These are phyloP conservation scores for Torymus texanus DNA, from an alignment of 2,888 invertebrate genomes.

Conservation along the genomic window DNA sequence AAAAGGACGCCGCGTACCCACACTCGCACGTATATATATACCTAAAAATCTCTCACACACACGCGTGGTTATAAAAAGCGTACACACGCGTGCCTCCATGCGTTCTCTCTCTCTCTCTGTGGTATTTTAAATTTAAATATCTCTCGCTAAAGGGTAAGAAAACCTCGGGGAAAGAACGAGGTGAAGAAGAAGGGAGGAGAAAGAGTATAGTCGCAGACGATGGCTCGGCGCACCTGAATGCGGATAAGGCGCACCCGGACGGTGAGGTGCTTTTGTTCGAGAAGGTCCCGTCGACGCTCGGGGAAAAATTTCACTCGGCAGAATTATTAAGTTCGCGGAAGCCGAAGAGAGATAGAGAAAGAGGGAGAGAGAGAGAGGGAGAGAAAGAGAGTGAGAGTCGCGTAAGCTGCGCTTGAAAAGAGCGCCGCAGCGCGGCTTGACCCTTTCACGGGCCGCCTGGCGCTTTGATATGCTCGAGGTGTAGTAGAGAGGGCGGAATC, in stretches of 20 bases:
- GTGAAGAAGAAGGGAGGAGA: background rate
- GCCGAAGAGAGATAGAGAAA: background rate
- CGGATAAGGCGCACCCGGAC: slow-evolving; percentile 1
- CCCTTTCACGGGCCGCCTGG: too few relatives aligned
- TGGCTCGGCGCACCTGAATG: slow-evolving; percentile 13
- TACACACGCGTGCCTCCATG: background rate
- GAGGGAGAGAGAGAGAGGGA: too few relatives aligned
- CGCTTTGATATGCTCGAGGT: too few relatives aligned
- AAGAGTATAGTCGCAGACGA: background rate
- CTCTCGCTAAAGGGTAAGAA: background rate
- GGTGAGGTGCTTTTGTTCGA: slow-evolving; percentile 24
- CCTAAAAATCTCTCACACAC: too few relatives aligned
- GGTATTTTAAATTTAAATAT: slow-evolving; percentile 43
- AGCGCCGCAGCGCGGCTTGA: background rate
- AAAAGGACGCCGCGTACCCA: too few relatives aligned
- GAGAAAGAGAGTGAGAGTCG: too few relatives aligned
- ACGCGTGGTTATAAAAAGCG: too few relatives aligned
- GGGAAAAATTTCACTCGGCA: slow-evolving; percentile 28
- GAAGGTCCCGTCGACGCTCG: background rate
- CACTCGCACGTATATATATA: too few relatives aligned
- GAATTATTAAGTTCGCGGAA: slow-evolving; percentile 33
- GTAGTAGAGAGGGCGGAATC: too few relatives aligned
- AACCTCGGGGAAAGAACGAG: background rate
- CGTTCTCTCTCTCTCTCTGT: too few relatives aligned
- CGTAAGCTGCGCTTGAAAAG: slow-evolving; percentile 4